Conservation (phyloP, 2,797 vertebrate species). For the Artibeus lituratus region DNA sequence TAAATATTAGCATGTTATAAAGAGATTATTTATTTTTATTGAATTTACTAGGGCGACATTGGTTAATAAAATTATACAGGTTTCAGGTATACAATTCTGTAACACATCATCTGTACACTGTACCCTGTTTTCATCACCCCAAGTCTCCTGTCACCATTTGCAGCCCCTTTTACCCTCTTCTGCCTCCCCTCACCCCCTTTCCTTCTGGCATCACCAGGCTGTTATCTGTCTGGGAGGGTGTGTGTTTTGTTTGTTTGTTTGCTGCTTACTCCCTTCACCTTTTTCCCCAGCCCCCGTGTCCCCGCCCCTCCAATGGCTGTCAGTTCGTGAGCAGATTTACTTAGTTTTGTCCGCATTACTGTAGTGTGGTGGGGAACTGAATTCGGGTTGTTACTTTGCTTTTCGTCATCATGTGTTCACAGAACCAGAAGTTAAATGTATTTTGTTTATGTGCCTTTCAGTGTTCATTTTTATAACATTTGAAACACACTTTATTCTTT, state of each 20-base stretch:
- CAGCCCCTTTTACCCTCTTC: background rate
- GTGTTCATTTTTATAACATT: background rate
- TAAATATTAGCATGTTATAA: background rate
- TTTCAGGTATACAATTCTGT: background rate
- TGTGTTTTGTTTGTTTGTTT: too few species aligned
- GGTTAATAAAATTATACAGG: background rate
- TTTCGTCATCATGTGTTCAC: background rate
- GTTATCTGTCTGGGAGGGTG: background rate
- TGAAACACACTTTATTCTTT: background rate
- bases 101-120: background rate
- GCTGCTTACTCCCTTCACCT: too few species aligned
- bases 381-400: background rate
- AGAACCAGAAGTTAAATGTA: background rate
- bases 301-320: too few species aligned
- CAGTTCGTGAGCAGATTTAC: background rate
- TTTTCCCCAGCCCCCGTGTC: too few species aligned
- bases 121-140: background rate
- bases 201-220: background rate
- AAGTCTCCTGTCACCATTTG: too few species aligned
- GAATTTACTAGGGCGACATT: background rate
- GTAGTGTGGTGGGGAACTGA: rapidly evolving
- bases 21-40: background rate
- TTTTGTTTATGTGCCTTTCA: background rate
- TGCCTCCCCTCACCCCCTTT: background rate
- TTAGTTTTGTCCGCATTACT: rapidly evolving